Evolutionary conservation across 2,113 vertebrate genomes (phyloP), one percentile per base, ranked within the genome.

Genomic region (Motacilla alba): DNA sequence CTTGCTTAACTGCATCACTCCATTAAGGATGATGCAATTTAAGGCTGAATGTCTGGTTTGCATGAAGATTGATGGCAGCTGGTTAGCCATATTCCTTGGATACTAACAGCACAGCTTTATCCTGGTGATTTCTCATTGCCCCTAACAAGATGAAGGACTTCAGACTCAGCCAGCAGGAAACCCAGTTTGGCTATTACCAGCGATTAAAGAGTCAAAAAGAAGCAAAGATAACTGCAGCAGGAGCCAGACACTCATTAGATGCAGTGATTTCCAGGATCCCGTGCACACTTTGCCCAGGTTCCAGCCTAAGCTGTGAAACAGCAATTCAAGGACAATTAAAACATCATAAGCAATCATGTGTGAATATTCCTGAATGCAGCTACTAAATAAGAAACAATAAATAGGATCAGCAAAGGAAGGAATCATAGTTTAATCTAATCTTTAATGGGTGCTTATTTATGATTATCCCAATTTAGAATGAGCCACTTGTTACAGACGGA

Each of bases 251-350:
- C n/a, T 20, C 52, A 66, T 83, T 24, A 93, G 59, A 66, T 7
- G 21, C 30, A 13, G 26, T 7, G 35, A 60, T 74, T 83, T 72
- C 44, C 76, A 81, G 52, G 76, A 81, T 70, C 68, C 41, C 14
- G 15, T 20, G 31, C 3, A 13, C 58, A 11, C 39, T 86, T 88
- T 47, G 72, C 68, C 20, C 69, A 89, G 76, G 90, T 94, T 95
- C 93, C 90, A 95, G 59, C 50, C 67, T 90, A 66, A 88, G 72
- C 83, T 72, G 60, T 30, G 64, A 91, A 95, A 83, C 67, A 76
- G 69, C 85, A 67, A 86, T 96, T 92, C 93, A 89, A 85, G 83
- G 88, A 70, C 85, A 96, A 95, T 95, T 93, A 96, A 95, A 96
- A 90, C 56, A 83, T 27, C 76, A 67, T 90, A 88, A 96, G 90